A percentile compares a stretch with the other conserved stretches of the same genome.
Evolutionary conservation across 1,140 invertebrate genomes (phyloP).

Genomic region (Thalassaphorura encarpata): DNA sequence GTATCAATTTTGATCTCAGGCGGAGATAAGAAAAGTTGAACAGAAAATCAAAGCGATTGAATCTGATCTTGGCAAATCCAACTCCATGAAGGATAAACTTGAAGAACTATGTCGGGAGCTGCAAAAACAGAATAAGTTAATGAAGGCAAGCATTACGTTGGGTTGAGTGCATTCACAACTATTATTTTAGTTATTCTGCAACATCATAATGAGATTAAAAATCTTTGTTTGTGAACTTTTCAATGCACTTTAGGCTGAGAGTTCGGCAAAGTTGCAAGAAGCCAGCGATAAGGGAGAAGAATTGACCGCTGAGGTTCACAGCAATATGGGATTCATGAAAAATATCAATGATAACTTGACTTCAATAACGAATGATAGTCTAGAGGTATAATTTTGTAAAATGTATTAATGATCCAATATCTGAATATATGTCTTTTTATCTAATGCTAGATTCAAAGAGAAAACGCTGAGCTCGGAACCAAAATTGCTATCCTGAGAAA

Average conservation of each 20-base stretch:
- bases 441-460: slow-evolving; percentile 21
- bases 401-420: slow-evolving; percentile 14
- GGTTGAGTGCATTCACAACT: neutral
- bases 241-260: slow-evolving; percentile 22
- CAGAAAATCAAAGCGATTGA: slow-evolving; percentile 18
- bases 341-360: slow-evolving; percentile 31
- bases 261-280: slow-evolving; percentile 27
- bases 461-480: slow-evolving; percentile 27
- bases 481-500: slow-evolving; percentile 23
- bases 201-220: too few relatives aligned
- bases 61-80: slow-evolving; percentile 23
- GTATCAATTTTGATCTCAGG: too few relatives aligned
- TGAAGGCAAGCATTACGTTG: slow-evolving; percentile 18
- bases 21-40: slow-evolving; percentile 25
- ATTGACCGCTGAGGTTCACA: slow-evolving; percentile 30
- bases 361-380: slow-evolving; percentile 13
- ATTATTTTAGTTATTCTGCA: neutral
- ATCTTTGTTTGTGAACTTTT: slow-evolving; percentile 5
- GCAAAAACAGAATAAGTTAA: slow-evolving; percentile 31
- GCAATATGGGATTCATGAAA: slow-evolving; percentile 33
- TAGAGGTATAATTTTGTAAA: neutral
- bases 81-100: slow-evolving; percentile 19
- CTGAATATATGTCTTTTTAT: neutral
- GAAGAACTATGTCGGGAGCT: slow-evolving; percentile 30
- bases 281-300: slow-evolving; percentile 31